phyloP scores from a whole-genome alignment of 2,113 vertebrate genomes.

The Peromyscus californicus region DNA sequence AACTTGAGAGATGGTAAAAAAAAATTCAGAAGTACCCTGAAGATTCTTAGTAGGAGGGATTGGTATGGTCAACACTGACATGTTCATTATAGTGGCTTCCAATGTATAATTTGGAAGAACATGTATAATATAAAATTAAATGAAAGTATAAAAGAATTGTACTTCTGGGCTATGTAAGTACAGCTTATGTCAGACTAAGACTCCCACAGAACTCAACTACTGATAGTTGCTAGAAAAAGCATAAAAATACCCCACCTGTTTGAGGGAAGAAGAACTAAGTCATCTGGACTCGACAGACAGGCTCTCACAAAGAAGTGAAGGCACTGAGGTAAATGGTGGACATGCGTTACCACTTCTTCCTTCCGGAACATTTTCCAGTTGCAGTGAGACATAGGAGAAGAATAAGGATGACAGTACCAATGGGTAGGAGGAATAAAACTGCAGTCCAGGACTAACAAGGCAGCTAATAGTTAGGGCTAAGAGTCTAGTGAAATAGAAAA shows the following conservation, averaged over 20 bases:
- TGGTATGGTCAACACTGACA: background rate
- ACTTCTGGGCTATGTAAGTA: conserved; percentile 31
- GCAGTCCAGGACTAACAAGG: background rate
- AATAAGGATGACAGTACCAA: background rate
- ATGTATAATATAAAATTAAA: conserved; percentile 64
- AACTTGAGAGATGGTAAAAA: conserved; percentile 51
- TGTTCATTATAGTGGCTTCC: conserved; percentile 25
- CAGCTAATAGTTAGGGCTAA: background rate
- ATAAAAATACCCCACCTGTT: background rate
- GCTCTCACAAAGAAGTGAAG: background rate
- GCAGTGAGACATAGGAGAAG: background rate
- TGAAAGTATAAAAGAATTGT: conserved; percentile 26
- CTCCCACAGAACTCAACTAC: background rate
- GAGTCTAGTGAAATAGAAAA: background rate
- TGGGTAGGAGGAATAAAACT: background rate
- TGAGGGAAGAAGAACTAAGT: background rate
- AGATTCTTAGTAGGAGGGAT: background rate
- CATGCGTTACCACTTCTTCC: background rate
- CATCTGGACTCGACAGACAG: background rate
- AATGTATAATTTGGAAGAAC: conserved; percentile 53
- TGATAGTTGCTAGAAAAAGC: background rate
- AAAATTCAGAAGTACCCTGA: conserved; percentile 53
- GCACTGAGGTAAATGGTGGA: background rate
- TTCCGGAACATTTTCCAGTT: background rate
- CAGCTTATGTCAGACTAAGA: conserved; percentile 10